phyloP scores from a whole-genome alignment of 2,113 vertebrate species.

The Anarrhichthys ocellatus region DNA sequence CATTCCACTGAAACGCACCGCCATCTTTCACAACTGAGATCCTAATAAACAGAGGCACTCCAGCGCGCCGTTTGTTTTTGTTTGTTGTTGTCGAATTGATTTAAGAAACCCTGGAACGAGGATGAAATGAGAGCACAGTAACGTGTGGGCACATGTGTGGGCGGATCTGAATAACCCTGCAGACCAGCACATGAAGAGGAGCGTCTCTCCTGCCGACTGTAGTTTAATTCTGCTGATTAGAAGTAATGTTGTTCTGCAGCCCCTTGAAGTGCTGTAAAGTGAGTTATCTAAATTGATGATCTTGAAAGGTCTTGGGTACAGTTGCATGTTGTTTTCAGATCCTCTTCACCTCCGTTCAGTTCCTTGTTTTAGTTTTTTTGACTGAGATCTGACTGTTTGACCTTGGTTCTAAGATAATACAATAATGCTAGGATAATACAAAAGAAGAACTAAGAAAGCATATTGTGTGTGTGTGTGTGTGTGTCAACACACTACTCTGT shows the following conservation, averaged over 20 bases:
- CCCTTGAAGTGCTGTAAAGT: constrained; percentile 2
- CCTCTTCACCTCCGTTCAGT: background rate
- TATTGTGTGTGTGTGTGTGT: background rate
- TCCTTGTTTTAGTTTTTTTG: background rate
- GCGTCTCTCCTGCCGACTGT: background rate
- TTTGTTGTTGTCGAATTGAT: background rate
- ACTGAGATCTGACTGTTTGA: background rate
- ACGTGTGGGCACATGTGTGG: background rate
- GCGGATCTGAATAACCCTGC: constrained; percentile 4
- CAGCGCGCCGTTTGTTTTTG: background rate
- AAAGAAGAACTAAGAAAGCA: background rate
- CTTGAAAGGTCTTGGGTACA: background rate
- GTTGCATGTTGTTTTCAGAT: background rate
- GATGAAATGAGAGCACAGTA: background rate
- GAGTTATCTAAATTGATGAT: background rate
- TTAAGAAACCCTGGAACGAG: background rate
- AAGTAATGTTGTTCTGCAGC: constrained; percentile 1
- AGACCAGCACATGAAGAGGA: constrained; percentile 10
- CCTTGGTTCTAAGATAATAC: background rate
- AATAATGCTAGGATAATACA: background rate
- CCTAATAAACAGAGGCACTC: background rate
- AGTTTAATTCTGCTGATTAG: constrained; percentile 16
- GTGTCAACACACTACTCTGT: background rate
- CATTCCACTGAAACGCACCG: background rate
- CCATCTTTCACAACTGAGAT: background rate